These are phyloP conservation scores for Corythornis vintsioides DNA, from an alignment of 2,113 vertebrate species.

Conservation along the genomic window DNA sequence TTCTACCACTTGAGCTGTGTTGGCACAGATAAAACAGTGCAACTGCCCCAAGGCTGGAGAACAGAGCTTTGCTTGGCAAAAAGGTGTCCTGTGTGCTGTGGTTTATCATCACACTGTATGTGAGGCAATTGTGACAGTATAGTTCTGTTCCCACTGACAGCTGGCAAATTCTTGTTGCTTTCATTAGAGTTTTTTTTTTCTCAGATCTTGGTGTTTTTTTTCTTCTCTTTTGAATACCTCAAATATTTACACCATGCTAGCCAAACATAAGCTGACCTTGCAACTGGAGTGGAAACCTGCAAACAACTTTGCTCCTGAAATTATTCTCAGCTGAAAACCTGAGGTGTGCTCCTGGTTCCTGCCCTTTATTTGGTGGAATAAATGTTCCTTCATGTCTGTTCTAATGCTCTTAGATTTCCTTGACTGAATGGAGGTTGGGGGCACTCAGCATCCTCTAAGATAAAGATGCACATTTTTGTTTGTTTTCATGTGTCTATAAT, in stretches of 20 bases:
- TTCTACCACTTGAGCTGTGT: neutral
- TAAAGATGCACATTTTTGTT: neutral
- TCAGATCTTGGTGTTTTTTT: neutral
- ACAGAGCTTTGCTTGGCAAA: neutral
- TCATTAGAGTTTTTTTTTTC: neutral
- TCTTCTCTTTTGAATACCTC: neutral
- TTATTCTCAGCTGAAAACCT: neutral
- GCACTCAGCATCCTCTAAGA: neutral
- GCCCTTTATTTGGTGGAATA: neutral
- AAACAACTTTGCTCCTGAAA: neutral
- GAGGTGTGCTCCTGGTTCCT: neutral
- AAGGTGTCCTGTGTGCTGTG: neutral
- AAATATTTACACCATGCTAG: neutral
- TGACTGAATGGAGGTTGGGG: neutral
- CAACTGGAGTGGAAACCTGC: neutral
- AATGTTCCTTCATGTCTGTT: neutral
- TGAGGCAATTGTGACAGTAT: accelerated
- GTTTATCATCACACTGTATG: neutral
- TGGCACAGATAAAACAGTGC: neutral
- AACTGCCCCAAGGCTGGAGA: neutral
- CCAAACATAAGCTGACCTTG: neutral
- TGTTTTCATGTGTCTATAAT: neutral
- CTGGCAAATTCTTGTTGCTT: neutral
- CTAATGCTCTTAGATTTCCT: neutral
- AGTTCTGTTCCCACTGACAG: neutral